Base-by-base conservation (phyloP, 2,113 vertebrate species). In the Phrynosoma platyrhinos region DNA sequence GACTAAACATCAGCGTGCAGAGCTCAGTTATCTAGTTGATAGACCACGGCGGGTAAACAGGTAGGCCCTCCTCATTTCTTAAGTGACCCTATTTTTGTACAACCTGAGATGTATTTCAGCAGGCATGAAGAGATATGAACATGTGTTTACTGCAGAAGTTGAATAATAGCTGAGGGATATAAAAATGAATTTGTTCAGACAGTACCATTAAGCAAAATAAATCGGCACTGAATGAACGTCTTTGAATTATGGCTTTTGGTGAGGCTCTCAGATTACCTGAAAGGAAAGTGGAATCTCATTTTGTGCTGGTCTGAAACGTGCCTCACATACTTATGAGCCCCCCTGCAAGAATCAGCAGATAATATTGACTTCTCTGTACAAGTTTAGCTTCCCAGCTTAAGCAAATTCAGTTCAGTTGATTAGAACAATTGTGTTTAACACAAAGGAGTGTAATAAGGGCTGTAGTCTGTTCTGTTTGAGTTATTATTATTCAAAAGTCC, bases 21-120 rank as follows among this genome's bases (percentile, higher is more conserved):
- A 99, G 93, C 98, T 99, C 97, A 99, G 98, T 97, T 99, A 99
- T 96, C 98, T 99, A 96, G 98, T 98, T 91, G 99, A 99, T 96
- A 98, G 98, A 97, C 98, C 98, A 81, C 97, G 98, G 91, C 98
- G 98, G 84, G 99, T 99, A 90, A 99, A 99, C 98, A 99, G 99
- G 99, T 99, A 98, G 95, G 96, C 83, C 75, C 72, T 90, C 10
- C 3, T 79, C 47, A 53, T 83, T 93, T 90, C 80, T 76, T 92
- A 83, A 55, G n/a, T 79, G 20, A 36, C 74, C 64, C 77, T 32
- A 64, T 64, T 85, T 74, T 74, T 74, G 64, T 20, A 64, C 27
- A 72, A 14, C 72, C 71, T 27, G 25, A 77, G 71, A 58, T 77
- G 9, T 94, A 79, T 91, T 89, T 91, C 86, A 88, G 85, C 62